phyloP scores from a whole-genome alignment of 35 echinoderm and acorn worm genomes.

The Acanthaster planci region DNA sequence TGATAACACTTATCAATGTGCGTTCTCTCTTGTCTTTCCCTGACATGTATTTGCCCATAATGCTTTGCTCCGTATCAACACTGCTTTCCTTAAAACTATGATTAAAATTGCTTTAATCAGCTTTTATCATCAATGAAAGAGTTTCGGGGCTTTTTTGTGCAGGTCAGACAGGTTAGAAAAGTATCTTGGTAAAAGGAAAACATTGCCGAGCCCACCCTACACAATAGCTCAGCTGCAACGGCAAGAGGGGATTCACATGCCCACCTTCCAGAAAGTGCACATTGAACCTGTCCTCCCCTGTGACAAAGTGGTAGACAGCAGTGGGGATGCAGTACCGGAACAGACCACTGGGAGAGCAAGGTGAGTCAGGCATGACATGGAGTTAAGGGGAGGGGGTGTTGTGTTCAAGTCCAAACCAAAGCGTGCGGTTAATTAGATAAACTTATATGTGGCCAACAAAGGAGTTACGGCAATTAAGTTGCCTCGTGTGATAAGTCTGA shows the following conservation, averaged over 20 bases:
- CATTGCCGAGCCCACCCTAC: conserved; percentile 60
- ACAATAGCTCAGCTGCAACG: conserved; percentile 59
- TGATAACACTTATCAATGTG: too few relatives aligned
- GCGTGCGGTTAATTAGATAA: too few relatives aligned
- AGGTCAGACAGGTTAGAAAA: not conserved
- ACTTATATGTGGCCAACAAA: too few relatives aligned
- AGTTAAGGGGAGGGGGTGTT: too few relatives aligned
- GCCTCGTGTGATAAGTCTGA: too few relatives aligned
- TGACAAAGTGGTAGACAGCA: conserved; percentile 7
- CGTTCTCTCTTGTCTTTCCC: too few relatives aligned
- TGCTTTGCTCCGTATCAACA: not conserved
- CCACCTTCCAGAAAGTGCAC: conserved; percentile 56
- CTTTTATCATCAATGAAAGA: not conserved
- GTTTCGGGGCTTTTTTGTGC: not conserved
- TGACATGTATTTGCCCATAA: too few relatives aligned
- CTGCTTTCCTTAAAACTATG: not conserved
- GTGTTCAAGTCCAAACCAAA: too few relatives aligned
- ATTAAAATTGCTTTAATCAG: not conserved
- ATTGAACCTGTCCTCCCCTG: conserved; percentile 42
- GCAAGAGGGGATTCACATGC: conserved; percentile 59
- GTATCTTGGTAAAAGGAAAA: not conserved
- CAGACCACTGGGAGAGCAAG: not conserved
- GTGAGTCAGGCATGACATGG: not conserved
- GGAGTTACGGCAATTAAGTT: too few relatives aligned
- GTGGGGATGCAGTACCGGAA: not conserved